Conservation (phyloP, 2,888 invertebrate species). For the Caenorhabditis plicata region DNA sequence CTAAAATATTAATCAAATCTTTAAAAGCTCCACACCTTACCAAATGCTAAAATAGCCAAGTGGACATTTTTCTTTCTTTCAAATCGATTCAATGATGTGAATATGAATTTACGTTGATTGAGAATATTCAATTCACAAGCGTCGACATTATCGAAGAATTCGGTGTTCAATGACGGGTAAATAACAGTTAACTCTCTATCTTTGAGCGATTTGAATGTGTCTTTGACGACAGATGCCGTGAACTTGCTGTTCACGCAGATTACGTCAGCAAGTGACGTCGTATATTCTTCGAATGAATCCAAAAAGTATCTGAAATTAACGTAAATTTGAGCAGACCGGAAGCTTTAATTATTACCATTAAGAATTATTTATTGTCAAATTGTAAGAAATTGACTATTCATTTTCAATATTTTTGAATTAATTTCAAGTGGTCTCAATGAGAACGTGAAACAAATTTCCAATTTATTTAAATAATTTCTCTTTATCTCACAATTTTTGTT, state of each 20-base stretch:
- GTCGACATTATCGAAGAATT: slow-evolving; percentile 67
- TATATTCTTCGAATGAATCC: slow-evolving; percentile 86
- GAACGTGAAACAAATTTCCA: too few relatives aligned
- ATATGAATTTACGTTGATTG: slow-evolving; percentile 68
- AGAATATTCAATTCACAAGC: slow-evolving; percentile 46
- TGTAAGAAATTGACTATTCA: too few relatives aligned
- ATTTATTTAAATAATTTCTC: too few relatives aligned
- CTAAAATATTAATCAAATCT: slow-evolving; percentile 36
- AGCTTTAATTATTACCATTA: too few relatives aligned
- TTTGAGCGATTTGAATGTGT: slow-evolving; percentile 43
- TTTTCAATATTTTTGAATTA: too few relatives aligned
- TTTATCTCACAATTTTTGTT: too few relatives aligned
- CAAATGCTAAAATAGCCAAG: slow-evolving; percentile 81
- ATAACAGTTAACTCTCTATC: slow-evolving; percentile 70
- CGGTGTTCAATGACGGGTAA: slow-evolving; percentile 89
- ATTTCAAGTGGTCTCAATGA: too few relatives aligned
- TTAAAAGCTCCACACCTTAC: slow-evolving; percentile 66
- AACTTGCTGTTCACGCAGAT: slow-evolving; percentile 93
- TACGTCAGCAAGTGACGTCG: slow-evolving; percentile 82
- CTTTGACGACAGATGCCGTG: slow-evolving; percentile 71
- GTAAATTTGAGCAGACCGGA: not conserved
- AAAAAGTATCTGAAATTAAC: slow-evolving; percentile 72
- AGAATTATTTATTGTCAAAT: too few relatives aligned
- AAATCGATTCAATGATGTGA: slow-evolving; percentile 92
- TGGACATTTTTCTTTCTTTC: slow-evolving; percentile 93